Evolutionary conservation across 37 sponge, comb jelly and placozoan genomes (phyloP), one percentile per base, ranked within the genome.

Genomic region (Corticium candelabrum): DNA sequence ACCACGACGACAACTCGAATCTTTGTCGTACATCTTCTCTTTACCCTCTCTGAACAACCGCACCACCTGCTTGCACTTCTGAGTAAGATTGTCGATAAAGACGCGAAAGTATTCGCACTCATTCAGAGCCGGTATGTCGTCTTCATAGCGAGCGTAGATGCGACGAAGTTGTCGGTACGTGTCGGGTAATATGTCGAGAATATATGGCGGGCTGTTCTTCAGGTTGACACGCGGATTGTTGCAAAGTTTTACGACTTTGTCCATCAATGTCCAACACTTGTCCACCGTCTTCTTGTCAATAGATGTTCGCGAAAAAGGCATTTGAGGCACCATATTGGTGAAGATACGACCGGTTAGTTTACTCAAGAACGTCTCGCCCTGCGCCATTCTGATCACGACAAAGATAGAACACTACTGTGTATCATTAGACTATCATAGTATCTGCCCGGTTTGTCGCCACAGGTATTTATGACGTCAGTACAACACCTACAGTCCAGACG

Each of bases 111-210:
- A 97, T 67, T 87, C 85, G 62, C 86, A 89, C 40, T 89, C 88
- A 56, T 85, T 88, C 35, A 97, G 87, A 79, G 88, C 83, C 75
- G 50, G 78, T 33, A 91, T 79, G 40, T 91, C 82, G 80, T 76
- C 81, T 27, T 96, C 97, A 74, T 93, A 96, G 40, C 83, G 78
- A 62, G 79, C 85, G 78, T 91, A 86, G 37, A 96, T 88, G 50
- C 68, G 57, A 37, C 85, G 77, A 1, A 96, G 85, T 50, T 93
- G 94, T 74, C 90, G 94, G 78, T 91, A 94, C 67, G 93, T 97
- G 80, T 97, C 94, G 3, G 99, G 94, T 1, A 97, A 80, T 69
- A 97, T 94, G 74, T 97, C 99, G 74, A 97, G 77, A 15, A 97
- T 91, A 70, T 85, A 97, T 3, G 99, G 99, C 30, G 99, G 99